These are phyloP conservation scores for Brachyistius frenatus DNA, from an alignment of 2,113 vertebrate species.

Conservation along the genomic window DNA sequence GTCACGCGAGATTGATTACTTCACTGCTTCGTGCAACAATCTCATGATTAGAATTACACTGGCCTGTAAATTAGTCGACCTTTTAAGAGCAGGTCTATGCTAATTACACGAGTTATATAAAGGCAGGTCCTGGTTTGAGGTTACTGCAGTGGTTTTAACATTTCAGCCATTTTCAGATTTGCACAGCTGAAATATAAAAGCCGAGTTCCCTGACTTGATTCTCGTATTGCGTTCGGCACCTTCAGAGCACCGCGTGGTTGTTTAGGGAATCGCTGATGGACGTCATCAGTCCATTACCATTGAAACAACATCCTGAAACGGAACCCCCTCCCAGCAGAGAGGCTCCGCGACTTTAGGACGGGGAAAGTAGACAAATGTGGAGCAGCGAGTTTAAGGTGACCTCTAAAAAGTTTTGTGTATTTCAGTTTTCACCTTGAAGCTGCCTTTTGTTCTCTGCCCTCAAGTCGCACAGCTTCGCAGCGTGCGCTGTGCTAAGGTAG, in stretches of 20 bases:
- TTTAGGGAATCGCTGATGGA: background rate
- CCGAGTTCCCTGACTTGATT: background rate
- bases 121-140: background rate
- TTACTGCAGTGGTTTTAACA: background rate
- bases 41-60: conserved; percentile 11
- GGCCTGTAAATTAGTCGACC: conserved; percentile 8
- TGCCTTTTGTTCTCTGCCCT: too few relatives aligned
- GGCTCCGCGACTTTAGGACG: background rate
- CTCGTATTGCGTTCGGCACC: background rate
- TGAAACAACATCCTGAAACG: background rate
- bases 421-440: background rate
- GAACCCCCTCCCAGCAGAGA: background rate
- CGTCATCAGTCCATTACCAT: background rate
- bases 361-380: background rate
- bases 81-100: background rate
- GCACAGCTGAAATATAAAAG: too few relatives aligned
- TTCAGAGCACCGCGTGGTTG: background rate
- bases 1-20: background rate
- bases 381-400: background rate
- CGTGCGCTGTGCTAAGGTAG: too few relatives aligned
- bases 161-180: background rate
- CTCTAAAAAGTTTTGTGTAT: background rate
- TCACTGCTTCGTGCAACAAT: background rate
- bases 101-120: conserved; percentile 4
- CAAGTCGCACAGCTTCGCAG: too few relatives aligned